Conservation (phyloP, 2,888 invertebrate species). For the Subacronicta megacephala region DNA sequence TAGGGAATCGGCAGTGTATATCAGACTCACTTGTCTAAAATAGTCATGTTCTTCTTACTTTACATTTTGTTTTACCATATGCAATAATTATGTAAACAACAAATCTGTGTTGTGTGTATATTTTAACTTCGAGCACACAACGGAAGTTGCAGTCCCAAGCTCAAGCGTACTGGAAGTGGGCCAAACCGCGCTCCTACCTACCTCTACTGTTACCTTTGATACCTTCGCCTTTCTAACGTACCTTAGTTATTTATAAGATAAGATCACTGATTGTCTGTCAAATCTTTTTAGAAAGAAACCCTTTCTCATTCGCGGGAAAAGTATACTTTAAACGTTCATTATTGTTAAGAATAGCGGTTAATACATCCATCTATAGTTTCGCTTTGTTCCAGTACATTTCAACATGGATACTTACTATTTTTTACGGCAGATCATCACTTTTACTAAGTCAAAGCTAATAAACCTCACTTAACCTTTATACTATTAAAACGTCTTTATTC, state of each 20-base stretch:
- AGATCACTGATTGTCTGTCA: slow-evolving; percentile 54
- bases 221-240: slow-evolving; percentile 77
- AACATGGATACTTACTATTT: too few species aligned
- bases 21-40: too few species aligned
- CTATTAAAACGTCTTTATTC: too few species aligned
- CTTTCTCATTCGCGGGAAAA: slow-evolving; percentile 17
- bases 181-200: slow-evolving; percentile 68
- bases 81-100: slow-evolving; percentile 27
- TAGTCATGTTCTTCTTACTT: too few species aligned
- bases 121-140: slow-evolving; percentile 55
- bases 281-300: slow-evolving; percentile 38
- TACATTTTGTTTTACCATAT: slow-evolving; percentile 14
- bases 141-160: slow-evolving; percentile 70
- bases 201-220: slow-evolving; percentile 77
- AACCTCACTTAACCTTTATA: too few species aligned
- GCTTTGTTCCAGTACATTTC: too few species aligned
- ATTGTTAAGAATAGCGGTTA: slow-evolving; percentile 16
- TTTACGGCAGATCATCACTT: too few species aligned
- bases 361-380: slow-evolving; percentile 1
- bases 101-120: slow-evolving; percentile 23
- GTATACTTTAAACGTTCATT: slow-evolving; percentile 13
- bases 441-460: too few species aligned
- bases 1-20: too few species aligned
- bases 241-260: slow-evolving; percentile 57
- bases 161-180: slow-evolving; percentile 69